These are phyloP conservation scores for Macaca mulatta DNA, from an alignment of 2,113 vertebrate species.

Conservation along the genomic window DNA sequence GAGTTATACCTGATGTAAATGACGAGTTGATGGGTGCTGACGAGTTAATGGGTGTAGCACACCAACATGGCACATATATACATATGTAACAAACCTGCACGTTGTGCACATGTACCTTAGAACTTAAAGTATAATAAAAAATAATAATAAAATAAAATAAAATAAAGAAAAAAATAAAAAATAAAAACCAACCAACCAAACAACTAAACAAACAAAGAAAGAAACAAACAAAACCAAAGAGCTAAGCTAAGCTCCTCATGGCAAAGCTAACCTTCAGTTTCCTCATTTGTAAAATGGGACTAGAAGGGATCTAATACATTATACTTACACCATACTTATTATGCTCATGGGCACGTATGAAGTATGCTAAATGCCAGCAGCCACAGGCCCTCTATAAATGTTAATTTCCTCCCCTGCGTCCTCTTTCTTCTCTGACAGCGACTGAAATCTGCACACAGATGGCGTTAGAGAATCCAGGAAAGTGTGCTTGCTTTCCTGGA, in stretches of 20 bases:
- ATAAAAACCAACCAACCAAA: too few species aligned
- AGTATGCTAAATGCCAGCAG: not conserved
- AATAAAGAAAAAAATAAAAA: too few species aligned
- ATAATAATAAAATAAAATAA: too few species aligned
- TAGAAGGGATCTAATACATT: not conserved
- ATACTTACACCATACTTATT: rapidly evolving
- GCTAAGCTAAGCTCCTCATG: not conserved
- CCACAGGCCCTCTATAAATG: not conserved
- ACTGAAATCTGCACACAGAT: not conserved
- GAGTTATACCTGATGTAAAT: too few species aligned
- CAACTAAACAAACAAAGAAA: too few species aligned
- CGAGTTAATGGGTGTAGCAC: too few species aligned
- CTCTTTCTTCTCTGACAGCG: not conserved
- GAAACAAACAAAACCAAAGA: not conserved
- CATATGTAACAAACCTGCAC: too few species aligned
- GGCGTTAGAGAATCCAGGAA: not conserved
- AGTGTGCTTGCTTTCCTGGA: not conserved
- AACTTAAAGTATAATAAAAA: too few species aligned
- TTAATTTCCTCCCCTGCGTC: not conserved
- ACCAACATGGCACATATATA: too few species aligned
- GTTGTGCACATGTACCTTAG: too few species aligned
- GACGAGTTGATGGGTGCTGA: too few species aligned
- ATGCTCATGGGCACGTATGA: rapidly evolving
- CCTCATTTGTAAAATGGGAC: not conserved
- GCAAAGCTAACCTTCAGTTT: not conserved